phyloP scores from a whole-genome alignment of 2,113 vertebrate genomes.

The Parus major region DNA sequence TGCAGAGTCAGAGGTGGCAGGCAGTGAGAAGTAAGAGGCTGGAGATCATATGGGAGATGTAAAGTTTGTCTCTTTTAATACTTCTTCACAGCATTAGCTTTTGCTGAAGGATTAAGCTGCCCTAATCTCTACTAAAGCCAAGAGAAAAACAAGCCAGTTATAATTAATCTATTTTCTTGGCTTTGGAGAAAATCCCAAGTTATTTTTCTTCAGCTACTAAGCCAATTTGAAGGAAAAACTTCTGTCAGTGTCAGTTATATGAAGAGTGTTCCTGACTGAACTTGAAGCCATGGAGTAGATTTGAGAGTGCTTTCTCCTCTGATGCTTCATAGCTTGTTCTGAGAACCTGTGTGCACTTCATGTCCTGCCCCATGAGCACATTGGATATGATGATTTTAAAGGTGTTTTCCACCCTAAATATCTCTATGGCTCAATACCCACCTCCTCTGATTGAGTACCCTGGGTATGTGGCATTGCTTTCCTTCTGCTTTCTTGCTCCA shows the following conservation, averaged over 20 bases:
- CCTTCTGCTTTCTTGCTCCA: slow-evolving; percentile 51
- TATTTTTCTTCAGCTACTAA: slow-evolving; percentile 37
- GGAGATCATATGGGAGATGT: neutral
- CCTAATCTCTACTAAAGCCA: slow-evolving; percentile 24
- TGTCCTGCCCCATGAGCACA: neutral
- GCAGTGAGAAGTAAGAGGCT: neutral
- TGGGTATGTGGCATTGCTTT: neutral
- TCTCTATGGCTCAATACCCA: neutral
- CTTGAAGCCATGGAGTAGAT: neutral
- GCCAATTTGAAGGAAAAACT: slow-evolving; percentile 30
- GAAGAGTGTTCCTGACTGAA: neutral
- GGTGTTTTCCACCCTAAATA: neutral
- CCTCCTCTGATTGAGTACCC: neutral
- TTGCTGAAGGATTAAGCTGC: slow-evolving; percentile 31
- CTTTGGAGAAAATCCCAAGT: slow-evolving; percentile 33
- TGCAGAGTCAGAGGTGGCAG: neutral
- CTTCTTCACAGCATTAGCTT: neutral
- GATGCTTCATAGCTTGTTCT: neutral
- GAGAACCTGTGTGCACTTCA: neutral
- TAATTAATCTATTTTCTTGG: slow-evolving; percentile 31
- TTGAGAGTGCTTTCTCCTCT: neutral
- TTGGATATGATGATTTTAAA: neutral
- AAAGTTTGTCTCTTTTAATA: neutral
- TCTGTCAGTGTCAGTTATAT: neutral
- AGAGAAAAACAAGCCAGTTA: slow-evolving; percentile 21